Conservation (phyloP, 2,888 invertebrate genomes). For the Exephanes ischioxanthus region DNA sequence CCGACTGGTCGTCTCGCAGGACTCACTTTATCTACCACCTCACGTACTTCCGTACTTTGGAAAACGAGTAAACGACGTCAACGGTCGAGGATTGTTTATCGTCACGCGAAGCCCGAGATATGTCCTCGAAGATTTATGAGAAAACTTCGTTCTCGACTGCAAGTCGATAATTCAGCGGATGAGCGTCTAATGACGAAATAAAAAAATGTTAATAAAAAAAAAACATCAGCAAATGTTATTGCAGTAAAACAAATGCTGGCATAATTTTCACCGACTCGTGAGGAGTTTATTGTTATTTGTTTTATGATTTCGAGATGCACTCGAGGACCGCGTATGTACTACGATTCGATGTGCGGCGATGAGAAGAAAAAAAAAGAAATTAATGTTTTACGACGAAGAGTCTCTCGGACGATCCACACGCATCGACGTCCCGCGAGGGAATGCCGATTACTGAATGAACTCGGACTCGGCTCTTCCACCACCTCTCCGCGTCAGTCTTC, state of each 20-base stretch:
- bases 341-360: neutral
- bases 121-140: neutral
- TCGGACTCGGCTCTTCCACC: slow-evolving; percentile 47
- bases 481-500: slow-evolving; percentile 11
- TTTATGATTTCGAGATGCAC: neutral
- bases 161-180: neutral
- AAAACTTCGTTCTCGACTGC: neutral
- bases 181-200: neutral
- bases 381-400: neutral
- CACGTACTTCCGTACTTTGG: neutral
- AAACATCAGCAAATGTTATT: neutral
- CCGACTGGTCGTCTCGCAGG: neutral
- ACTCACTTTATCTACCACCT: slow-evolving; percentile 2
- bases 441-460: slow-evolving; percentile 72
- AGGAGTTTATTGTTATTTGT: neutral
- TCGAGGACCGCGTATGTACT: slow-evolving; percentile 12
- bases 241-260: slow-evolving; percentile 22
- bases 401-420: slow-evolving; percentile 54
- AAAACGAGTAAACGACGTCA: neutral
- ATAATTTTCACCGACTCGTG: slow-evolving; percentile 26
- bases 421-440: slow-evolving; percentile 70
- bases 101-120: neutral
- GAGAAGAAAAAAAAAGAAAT: neutral
- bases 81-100: neutral
- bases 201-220: neutral